Conservation (phyloP, 2,888 invertebrate genomes). For the Tortricodes alternella region DNA sequence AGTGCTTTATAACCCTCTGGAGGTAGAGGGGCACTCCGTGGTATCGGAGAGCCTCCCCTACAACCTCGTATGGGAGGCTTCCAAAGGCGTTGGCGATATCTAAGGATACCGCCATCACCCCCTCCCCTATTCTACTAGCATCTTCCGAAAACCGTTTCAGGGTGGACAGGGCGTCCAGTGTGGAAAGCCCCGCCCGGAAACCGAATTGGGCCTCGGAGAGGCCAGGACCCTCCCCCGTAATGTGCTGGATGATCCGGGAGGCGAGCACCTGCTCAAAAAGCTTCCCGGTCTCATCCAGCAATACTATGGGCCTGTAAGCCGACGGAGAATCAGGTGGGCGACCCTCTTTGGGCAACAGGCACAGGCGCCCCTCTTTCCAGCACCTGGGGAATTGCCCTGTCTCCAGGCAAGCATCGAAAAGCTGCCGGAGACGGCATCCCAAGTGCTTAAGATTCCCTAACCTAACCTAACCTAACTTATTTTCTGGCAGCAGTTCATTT, state of each 20-base stretch:
- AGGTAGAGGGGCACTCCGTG: neutral
- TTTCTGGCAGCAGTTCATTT: too few relatives aligned
- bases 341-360: neutral
- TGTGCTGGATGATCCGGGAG: neutral
- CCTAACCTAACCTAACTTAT: slow-evolving; percentile 29
- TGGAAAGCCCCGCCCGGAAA: too few relatives aligned
- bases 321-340: neutral
- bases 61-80: neutral
- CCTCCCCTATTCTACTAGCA: neutral
- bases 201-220: neutral
- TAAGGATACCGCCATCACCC: neutral
- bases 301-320: neutral
- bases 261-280: neutral
- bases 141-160: neutral
- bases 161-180: neutral
- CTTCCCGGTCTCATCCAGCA: too few relatives aligned
- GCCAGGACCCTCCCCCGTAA: neutral
- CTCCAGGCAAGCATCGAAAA: neutral
- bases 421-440: neutral
- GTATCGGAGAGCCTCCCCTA: neutral
- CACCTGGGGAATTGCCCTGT: neutral
- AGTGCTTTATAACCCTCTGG: neutral
- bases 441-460: slow-evolving; percentile 19
- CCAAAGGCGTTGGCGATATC: too few relatives aligned
- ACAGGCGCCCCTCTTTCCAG: neutral